Base-by-base conservation (phyloP, 2,797 vertebrate genomes). In the Dermochelys coriacea region DNA sequence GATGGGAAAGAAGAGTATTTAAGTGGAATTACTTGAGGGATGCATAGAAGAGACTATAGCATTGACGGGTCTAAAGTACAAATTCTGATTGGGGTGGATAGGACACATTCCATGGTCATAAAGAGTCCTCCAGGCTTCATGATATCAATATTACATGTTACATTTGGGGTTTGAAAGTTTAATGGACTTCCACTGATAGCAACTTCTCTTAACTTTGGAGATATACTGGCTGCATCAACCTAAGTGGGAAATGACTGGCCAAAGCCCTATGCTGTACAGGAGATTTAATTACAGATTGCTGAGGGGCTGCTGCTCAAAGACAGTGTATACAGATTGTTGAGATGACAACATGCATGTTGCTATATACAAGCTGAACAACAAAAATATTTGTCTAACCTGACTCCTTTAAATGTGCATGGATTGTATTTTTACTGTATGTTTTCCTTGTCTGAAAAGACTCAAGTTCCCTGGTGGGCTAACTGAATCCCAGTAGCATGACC, bases 211-310 rank as follows among this genome's bases (percentile, higher is more conserved):
- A 34, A 41, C 55, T 93, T 91, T 92, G 12, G n/a, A 92, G 74
- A 82, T 89, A 41, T 1, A 25, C 3, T 87, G 23, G 1, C 37
- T 71, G 68, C 10, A 25, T 71, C 68, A 71, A 21, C 82, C 80
- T 55, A 59, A 74, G 5, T 82, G 77, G 6, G 27, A 0, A 1
- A 25, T 59, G 45, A 29, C 3, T 78, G 3, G 2, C 5, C 51
- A 55, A 12, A 4, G 23, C 82, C 1, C 37, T 19, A 37, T 1
- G 78, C 47, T 55, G 29, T 80, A 27, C 0, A 27, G 23, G 49
- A 90, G 49, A 80, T 91, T 79, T 61, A 91, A 29, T 12, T 87
- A 87, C 45, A 80, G 57, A 85, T n/a, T 88, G 1, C 0, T 12
- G 7, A 2, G 0, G 2, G 34, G 29, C 4, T 1, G 77, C 79